phyloP scores from a whole-genome alignment of 2,888 invertebrate genomes.

The Thecophora atra region DNA sequence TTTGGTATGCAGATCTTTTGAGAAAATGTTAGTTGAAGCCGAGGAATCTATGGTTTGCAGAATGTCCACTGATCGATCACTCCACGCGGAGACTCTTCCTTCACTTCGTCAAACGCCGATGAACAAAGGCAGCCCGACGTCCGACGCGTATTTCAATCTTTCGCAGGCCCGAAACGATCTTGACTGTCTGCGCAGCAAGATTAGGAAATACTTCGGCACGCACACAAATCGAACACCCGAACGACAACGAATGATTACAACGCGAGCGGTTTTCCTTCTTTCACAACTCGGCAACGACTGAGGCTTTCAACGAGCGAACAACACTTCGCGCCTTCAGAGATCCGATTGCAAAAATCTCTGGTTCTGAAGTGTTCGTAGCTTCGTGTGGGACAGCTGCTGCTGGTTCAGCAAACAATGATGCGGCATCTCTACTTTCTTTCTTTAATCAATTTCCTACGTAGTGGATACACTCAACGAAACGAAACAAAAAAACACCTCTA shows the following conservation, averaged over 20 bases:
- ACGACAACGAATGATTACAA: slow-evolving; percentile 12
- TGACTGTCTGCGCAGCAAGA: slow-evolving; percentile 12
- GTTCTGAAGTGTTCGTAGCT: too few relatives aligned
- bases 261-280: slow-evolving; percentile 45
- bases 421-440: neutral
- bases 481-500: neutral
- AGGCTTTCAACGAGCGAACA: slow-evolving; percentile 31
- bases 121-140: slow-evolving; percentile 19
- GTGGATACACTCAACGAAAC: neutral
- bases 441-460: neutral
- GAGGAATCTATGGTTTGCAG: neutral
- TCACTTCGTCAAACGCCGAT: slow-evolving; percentile 12
- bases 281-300: slow-evolving; percentile 48
- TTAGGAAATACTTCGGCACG: slow-evolving; percentile 6
- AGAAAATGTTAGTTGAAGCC: slow-evolving; percentile 9
- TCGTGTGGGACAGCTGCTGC: neutral
- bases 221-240: slow-evolving; percentile 1
- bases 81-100: neutral
- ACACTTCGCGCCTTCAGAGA: neutral
- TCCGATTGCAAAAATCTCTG: too few relatives aligned
- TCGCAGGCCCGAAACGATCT: slow-evolving; percentile 1
- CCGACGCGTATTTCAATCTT: slow-evolving; percentile 2
- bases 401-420: neutral
- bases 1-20: neutral
- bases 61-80: slow-evolving; percentile 1